phyloP scores from a whole-genome alignment of 2,888 invertebrate genomes.

The Atethmia centrago region DNA sequence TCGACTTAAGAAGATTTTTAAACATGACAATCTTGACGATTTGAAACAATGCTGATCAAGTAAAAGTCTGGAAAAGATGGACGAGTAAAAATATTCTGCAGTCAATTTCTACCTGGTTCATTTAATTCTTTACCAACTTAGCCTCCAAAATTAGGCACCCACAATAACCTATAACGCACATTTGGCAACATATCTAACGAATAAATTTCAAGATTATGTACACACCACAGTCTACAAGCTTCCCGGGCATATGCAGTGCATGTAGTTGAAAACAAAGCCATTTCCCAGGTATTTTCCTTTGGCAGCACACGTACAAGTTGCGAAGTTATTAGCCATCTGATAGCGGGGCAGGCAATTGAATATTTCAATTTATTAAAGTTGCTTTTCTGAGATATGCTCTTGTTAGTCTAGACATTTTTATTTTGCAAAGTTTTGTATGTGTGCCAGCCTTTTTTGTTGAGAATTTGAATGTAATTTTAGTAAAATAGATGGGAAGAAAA shows the following conservation, averaged over 20 bases:
- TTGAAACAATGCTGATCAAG: too few species aligned
- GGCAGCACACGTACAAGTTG: constrained; percentile 73
- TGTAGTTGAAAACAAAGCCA: constrained; percentile 74
- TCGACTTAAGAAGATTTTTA: too few species aligned
- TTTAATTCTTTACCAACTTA: not conserved
- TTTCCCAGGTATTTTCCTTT: constrained; percentile 72
- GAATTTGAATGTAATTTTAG: constrained; percentile 4
- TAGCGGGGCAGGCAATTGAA: constrained; percentile 75
- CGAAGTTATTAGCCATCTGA: constrained; percentile 75
- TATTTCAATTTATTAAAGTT: constrained; percentile 73
- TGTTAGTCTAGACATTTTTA: constrained; percentile 63
- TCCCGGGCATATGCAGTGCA: constrained; percentile 60
- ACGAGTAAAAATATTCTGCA: not conserved
- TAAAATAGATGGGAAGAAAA: not conserved
- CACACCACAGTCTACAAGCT: constrained; percentile 49
- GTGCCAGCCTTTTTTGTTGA: constrained; percentile 24
- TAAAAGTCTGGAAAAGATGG: not conserved
- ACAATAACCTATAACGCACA: constrained; percentile 17
- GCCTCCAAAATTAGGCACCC: constrained; percentile 7
- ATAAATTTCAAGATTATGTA: constrained; percentile 63
- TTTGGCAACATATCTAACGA: constrained; percentile 55
- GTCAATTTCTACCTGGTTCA: not conserved
- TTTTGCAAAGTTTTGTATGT: constrained; percentile 43
- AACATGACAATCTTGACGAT: too few species aligned
- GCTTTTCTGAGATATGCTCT: constrained; percentile 50